Conservation (phyloP, 2,113 vertebrate genomes). For the Phoxinus phoxinus region DNA sequence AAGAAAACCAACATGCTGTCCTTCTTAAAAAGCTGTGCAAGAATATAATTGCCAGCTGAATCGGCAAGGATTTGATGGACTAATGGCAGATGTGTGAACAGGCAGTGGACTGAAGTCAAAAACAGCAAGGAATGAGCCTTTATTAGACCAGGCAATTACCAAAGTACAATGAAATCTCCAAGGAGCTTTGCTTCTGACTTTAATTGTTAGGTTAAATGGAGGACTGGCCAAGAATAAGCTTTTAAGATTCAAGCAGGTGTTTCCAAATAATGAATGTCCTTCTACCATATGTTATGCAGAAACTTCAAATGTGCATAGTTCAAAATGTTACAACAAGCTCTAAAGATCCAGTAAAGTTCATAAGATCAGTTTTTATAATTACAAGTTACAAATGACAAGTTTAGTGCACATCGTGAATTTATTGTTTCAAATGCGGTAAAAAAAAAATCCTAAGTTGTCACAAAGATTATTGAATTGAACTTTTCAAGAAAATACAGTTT, state of each 20-base stretch:
- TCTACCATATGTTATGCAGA: background rate
- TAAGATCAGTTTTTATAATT: background rate
- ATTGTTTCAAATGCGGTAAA: background rate
- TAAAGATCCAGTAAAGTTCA: background rate
- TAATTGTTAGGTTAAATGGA: background rate
- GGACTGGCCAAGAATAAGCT: slow-evolving; percentile 1
- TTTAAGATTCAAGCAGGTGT: background rate
- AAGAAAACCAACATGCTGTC: background rate
- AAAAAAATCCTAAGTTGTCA: background rate
- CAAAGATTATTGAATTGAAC: background rate
- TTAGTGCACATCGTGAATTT: background rate
- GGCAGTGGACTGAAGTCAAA: slow-evolving; percentile 13
- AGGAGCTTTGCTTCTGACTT: background rate
- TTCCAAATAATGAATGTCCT: background rate
- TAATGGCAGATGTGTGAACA: background rate
- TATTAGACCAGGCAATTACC: background rate
- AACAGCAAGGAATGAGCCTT: background rate
- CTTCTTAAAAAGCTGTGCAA: background rate
- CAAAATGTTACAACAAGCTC: slow-evolving; percentile 4
- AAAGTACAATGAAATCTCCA: background rate
- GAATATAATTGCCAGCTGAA: slow-evolving; percentile 11
- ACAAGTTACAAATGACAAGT: background rate
- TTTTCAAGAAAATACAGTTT: no score
- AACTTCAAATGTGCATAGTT: slow-evolving; percentile 11
- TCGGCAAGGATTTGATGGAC: background rate